Evolutionary conservation across 2,888 invertebrate species (phyloP), one percentile per base, ranked within the genome.

Genomic region (Monoplex corrugatus): DNA sequence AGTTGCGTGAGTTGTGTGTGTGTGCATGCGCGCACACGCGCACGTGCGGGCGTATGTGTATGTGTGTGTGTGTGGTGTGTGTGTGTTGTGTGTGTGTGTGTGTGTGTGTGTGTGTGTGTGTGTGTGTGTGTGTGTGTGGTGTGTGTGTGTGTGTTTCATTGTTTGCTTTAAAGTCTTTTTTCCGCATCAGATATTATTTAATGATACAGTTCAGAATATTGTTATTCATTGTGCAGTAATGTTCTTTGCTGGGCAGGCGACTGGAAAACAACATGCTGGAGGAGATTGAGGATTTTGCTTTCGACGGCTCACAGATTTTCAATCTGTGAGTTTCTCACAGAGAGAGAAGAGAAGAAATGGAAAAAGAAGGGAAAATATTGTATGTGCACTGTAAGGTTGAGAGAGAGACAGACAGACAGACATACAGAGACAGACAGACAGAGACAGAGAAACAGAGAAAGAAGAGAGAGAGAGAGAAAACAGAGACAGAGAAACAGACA

Each of bases 241-340:
- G 40, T 40, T 43, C 35, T 80, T 87, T 44, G 45, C 82, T 8
- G 2, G n/a, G 23, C 91, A 94, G 94, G 80, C 93, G 92, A 13
- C 87, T 94, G 45, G 92, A 94, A 40, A 92, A 92, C 80, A 94
- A 94, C 89, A 87, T 91, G 63, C 89, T 94, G 6, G 57, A 89
- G 19, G 87, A 85, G n/a, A 91, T 94, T 5, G 90, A 93, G 44
- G 89, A 92, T 44, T 87, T 90, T 75, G 93, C 94, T 5, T 94
- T 94, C 87, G 88, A 89, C 50, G 93, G 92, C 44, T 92, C 94
- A 0, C 90, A 90, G 19, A 92, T 94, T 23, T 91, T 92, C 1
- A 92, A 91, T 68, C 87, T 94, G 94, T 94, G 89, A 93, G 94
- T 93, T 87, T 23, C n/a, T 68, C 57, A 10, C 57, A 23, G 32